Evolutionary conservation across 2,113 vertebrate genomes (phyloP), one percentile per base, ranked within the genome.

Genomic region (Strix uralensis): DNA sequence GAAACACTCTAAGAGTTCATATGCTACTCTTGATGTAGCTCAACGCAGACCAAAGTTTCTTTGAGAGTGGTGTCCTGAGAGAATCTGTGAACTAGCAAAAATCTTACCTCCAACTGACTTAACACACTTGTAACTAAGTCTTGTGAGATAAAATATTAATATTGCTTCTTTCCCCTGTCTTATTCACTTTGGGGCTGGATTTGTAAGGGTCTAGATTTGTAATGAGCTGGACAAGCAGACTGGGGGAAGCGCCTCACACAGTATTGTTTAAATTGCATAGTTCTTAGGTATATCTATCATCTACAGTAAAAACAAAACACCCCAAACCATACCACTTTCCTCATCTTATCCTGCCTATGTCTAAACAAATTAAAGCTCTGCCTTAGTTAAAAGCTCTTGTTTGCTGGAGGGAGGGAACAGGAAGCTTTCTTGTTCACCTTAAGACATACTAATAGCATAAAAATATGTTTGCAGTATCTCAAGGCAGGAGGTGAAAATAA

Each of bases 21-120:
- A 6, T 15, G 19, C 19, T 55, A 4, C 30, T 66, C 42, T 29
- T 73, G 25, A 66, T 66, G 27, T 20, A 59, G 40, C 49, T 90
- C 67, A 70, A 2, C 0, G 0, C 6, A 40, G 40, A 44, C 40
- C 49, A 21, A 85, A 36, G 13, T 42, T 23, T 67, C 66, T 87
- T 12, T 51, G 62, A 70, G 51, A 62, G 7, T 1, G 2, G 7
- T n/a, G 29, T 84, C 81, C 55, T 62, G 34, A 40, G 54, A 72
- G 40, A 49, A 65, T 30, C 47, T 57, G 27, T 52, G 54, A 83
- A 83, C 30, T 2, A 65, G 20, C 36, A 86, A 92, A 75, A 83
- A 49, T n/a, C 54, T 46, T 17, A 19, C 6, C 17, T 70, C 29
- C 44, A 29, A 10, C 5, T 55, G 74, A 46, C 25, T 85, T 92